Percentiles rank a stretch among this genome's conserved stretches.
phyloP scores from a whole-genome alignment of 2,888 invertebrate genomes.

The Drosophila kuntzei region DNA sequence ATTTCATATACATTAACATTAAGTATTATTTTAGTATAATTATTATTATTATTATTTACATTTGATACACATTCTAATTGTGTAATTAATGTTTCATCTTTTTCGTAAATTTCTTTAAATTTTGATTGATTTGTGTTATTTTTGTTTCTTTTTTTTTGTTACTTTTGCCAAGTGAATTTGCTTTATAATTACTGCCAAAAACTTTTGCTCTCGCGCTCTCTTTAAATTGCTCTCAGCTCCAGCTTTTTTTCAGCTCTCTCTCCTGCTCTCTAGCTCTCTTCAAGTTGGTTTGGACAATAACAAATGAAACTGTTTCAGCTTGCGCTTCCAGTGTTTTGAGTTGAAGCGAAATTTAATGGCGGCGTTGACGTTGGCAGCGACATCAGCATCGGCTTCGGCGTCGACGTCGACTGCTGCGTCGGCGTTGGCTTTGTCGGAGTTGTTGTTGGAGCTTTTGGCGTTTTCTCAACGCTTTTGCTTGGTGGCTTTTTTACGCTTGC shows the following conservation, averaged over 20 bases:
- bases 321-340: constrained; percentile 72
- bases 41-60: constrained; percentile 53
- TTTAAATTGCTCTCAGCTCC: neutral
- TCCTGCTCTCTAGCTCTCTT: constrained; percentile 15
- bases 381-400: constrained; percentile 4
- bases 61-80: constrained; percentile 56
- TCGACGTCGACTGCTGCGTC: constrained; percentile 10
- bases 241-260: constrained; percentile 1
- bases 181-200: constrained; percentile 30
- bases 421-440: constrained; percentile 5
- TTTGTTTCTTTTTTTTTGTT: neutral
- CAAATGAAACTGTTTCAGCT: constrained; percentile 70
- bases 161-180: neutral
- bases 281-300: constrained; percentile 55
- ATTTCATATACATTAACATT: constrained; percentile 60
- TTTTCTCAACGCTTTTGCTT: constrained; percentile 84
- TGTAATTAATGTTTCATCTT: constrained; percentile 52
- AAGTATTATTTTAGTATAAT: constrained; percentile 12
- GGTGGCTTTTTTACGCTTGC: constrained; percentile 83
- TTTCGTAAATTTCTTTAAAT: constrained; percentile 31
- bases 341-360: constrained; percentile 75
- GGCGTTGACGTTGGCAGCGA: constrained; percentile 30
- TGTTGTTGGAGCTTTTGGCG: constrained; percentile 6
- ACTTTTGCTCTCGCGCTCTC: constrained; percentile 5
- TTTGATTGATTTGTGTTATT: constrained; percentile 42